phyloP scores from a whole-genome alignment of 53 echinoderm and acorn worm genomes.

The Henricia sp. region DNA sequence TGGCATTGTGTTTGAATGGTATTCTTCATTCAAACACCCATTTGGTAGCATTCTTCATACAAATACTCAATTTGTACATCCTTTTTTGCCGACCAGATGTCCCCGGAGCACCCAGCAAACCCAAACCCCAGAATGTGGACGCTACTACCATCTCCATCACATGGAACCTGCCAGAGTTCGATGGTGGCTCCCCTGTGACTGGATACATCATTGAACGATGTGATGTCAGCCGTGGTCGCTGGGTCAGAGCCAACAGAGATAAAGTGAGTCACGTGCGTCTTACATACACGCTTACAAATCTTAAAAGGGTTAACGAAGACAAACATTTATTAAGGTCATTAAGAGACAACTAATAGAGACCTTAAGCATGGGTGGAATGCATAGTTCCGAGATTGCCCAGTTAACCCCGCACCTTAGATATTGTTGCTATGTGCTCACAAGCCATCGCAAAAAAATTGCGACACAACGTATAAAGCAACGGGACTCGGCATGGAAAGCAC shows the following conservation, averaged over 20 bases:
- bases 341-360: too few species aligned
- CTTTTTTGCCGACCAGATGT: constrained; percentile 68
- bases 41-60: not conserved
- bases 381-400: too few species aligned
- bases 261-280: constrained; percentile 16
- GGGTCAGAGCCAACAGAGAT: constrained; percentile 71
- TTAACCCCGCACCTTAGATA: too few species aligned
- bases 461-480: too few species aligned
- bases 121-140: constrained; percentile 80
- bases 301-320: too few species aligned
- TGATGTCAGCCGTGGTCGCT: constrained; percentile 81
- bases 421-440: too few species aligned
- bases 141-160: constrained; percentile 83
- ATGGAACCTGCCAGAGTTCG: constrained; percentile 92
- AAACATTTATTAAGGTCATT: too few species aligned
- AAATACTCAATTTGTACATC: too few species aligned
- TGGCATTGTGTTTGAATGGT: not conserved
- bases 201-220: constrained; percentile 93
- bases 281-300: not conserved
- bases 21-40: not conserved
- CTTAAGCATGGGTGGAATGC: too few species aligned
- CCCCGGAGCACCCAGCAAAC: constrained; percentile 90
- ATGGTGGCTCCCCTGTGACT: constrained; percentile 94
- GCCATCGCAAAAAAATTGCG: too few species aligned
- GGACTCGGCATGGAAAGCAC: too few species aligned